These are phyloP conservation scores for Bombyx huttoni DNA, from an alignment of 2,888 invertebrate species.

Conservation along the genomic window DNA sequence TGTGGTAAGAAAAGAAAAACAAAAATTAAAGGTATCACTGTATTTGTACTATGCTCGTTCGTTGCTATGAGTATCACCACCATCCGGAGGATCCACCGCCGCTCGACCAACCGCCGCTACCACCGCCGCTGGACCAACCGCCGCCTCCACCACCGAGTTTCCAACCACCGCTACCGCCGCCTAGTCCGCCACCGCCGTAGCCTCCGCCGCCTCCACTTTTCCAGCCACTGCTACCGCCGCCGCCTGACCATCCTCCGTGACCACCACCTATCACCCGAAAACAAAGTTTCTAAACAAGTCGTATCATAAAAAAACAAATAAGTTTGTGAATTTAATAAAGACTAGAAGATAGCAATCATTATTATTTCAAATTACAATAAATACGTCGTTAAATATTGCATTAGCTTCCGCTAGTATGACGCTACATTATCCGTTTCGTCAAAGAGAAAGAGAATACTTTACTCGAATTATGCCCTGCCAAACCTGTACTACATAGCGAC, in stretches of 20 bases:
- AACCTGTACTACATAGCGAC: not conserved
- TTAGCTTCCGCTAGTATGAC: too few relatives aligned
- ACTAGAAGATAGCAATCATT: not conserved
- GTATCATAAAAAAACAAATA: too few relatives aligned
- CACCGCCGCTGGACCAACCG: slow-evolving; percentile 22
- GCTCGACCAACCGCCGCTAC: slow-evolving; percentile 24
- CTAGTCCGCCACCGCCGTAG: slow-evolving; percentile 13
- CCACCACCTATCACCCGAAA: slow-evolving; percentile 17
- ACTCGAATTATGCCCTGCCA: too few relatives aligned
- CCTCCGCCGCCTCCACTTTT: slow-evolving; percentile 16
- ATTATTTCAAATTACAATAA: not conserved
- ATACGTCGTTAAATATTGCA: not conserved
- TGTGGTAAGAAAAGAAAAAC: slow-evolving; percentile 8
- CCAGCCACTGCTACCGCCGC: slow-evolving; percentile 15
- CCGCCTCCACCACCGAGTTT: slow-evolving; percentile 17
- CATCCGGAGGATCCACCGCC: slow-evolving; percentile 35
- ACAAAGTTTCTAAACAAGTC: not conserved
- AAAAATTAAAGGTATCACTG: slow-evolving; percentile 35
- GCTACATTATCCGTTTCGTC: too few relatives aligned
- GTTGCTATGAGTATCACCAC: slow-evolving; percentile 36
- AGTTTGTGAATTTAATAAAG: not conserved
- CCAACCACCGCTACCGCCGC: slow-evolving; percentile 19
- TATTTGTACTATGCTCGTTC: slow-evolving; percentile 30
- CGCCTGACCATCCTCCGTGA: slow-evolving; percentile 11
- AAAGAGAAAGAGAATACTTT: too few relatives aligned